Conservation (phyloP, 2,888 invertebrate genomes). For the Sphaerophoria taeniata region DNA sequence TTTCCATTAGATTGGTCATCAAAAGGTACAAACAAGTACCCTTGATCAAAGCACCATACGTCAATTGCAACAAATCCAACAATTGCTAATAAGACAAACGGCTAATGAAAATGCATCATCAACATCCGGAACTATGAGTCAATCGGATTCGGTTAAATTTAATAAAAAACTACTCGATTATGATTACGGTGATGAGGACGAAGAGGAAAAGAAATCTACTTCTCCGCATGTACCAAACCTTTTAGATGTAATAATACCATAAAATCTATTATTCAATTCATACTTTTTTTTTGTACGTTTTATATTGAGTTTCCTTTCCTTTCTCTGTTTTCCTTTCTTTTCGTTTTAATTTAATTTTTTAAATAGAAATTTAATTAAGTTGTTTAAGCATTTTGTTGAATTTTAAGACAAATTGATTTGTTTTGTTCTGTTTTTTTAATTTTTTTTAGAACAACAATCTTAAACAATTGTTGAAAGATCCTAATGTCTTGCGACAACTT, state of each 20-base stretch:
- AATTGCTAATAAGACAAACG: slow-evolving; percentile 83
- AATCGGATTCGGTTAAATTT: slow-evolving; percentile 86
- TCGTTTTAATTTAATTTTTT: background rate
- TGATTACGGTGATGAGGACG: slow-evolving; percentile 96
- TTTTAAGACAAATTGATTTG: background rate
- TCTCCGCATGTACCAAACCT: slow-evolving; percentile 76
- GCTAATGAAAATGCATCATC: slow-evolving; percentile 72
- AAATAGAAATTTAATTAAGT: slow-evolving; percentile 4
- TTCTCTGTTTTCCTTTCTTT: slow-evolving; percentile 7
- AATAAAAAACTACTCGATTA: slow-evolving; percentile 94
- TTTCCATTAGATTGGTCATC: slow-evolving; percentile 78
- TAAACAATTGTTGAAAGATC: slow-evolving; percentile 87
- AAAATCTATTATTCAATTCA: slow-evolving; percentile 24
- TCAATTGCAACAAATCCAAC: slow-evolving; percentile 87
- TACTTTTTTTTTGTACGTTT: slow-evolving; percentile 41
- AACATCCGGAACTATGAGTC: slow-evolving; percentile 63
- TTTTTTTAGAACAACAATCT: slow-evolving; percentile 81
- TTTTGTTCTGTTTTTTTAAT: slow-evolving; percentile 8
- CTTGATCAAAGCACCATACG: slow-evolving; percentile 79
- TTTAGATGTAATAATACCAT: slow-evolving; percentile 70
- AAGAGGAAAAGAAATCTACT: slow-evolving; percentile 84
- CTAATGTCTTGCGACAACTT: slow-evolving; percentile 94
- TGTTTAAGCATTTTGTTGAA: slow-evolving; percentile 18
- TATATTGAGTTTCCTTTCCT: slow-evolving; percentile 28
- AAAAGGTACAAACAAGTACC: slow-evolving; percentile 78